These are phyloP conservation scores for Sceloporus undulatus DNA, from an alignment of 2,113 vertebrate genomes.

Conservation along the genomic window DNA sequence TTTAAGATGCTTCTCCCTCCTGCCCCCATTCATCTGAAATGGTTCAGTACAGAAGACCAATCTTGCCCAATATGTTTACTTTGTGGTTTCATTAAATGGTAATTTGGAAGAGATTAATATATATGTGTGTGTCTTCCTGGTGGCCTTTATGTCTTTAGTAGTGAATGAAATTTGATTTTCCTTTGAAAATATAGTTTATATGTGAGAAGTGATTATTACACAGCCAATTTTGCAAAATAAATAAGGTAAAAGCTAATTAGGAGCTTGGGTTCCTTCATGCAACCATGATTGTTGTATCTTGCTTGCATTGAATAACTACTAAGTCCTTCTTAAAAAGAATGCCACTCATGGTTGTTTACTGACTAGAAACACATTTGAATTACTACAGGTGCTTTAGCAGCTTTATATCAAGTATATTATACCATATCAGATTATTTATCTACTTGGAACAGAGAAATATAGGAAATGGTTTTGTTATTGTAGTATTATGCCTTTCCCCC, in stretches of 20 bases:
- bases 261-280: conserved; percentile 26
- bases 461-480: no score
- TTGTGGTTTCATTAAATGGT: conserved; percentile 74
- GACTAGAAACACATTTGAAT: conserved; percentile 27
- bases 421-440: not conserved
- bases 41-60: conserved; percentile 61
- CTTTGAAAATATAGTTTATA: conserved; percentile 9
- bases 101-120: conserved; percentile 76
- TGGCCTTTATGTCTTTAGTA: conserved; percentile 55
- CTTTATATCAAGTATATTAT: not conserved
- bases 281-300: not conserved
- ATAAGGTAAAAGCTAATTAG: conserved; percentile 60
- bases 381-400: not conserved
- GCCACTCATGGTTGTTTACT: conserved; percentile 40
- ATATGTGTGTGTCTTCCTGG: conserved; percentile 58
- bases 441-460: no score
- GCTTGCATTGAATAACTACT: conserved; percentile 40
- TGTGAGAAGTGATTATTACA: conserved; percentile 36
- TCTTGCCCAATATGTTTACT: conserved; percentile 67
- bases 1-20: conserved; percentile 15
- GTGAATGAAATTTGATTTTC: conserved; percentile 66
- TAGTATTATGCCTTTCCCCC: no score
- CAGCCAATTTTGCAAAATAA: conserved; percentile 25
- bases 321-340: conserved; percentile 34
- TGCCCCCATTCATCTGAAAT: not conserved